These are phyloP conservation scores for Zygogramma bicolorata DNA, from an alignment of 2,888 invertebrate species.

Conservation along the genomic window DNA sequence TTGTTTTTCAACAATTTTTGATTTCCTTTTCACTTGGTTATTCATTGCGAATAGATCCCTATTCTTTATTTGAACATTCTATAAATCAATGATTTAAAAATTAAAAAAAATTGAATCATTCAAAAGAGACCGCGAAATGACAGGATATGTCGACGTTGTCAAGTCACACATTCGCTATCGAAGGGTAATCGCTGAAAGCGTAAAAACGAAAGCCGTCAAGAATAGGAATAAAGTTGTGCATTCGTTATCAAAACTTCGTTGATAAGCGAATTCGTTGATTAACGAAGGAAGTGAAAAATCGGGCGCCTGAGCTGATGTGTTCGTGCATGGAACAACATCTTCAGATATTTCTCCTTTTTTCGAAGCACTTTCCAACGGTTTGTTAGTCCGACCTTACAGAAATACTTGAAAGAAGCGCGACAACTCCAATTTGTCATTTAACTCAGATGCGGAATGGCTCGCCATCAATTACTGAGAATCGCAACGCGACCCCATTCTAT, in stretches of 20 bases:
- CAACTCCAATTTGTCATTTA: neutral
- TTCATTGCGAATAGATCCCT: too few species aligned
- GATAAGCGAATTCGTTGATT: neutral
- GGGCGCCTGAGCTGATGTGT: neutral
- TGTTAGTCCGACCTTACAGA: too few species aligned
- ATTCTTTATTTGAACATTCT: too few species aligned
- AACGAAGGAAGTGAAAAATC: neutral
- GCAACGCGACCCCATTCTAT: neutral
- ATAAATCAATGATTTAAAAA: too few species aligned
- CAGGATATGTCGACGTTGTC: neutral
- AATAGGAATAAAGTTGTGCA: too few species aligned
- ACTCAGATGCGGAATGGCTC: neutral
- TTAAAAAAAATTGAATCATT: too few species aligned
- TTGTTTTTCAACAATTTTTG: neutral
- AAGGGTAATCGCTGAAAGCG: neutral
- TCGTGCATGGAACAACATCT: too few species aligned
- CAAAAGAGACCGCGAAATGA: neutral
- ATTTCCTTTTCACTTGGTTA: neutral
- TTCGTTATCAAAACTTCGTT: neutral
- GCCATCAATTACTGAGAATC: neutral
- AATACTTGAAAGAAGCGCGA: neutral
- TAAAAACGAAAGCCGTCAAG: too few species aligned
- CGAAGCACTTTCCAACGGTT: too few species aligned
- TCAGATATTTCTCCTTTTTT: too few species aligned
- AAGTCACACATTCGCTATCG: neutral